Percentiles rank a stretch among this genome's conserved stretches.
Evolutionary conservation across 2,113 vertebrate genomes (phyloP).

Genomic region (Rhegmatorhina hoffmannsi): DNA sequence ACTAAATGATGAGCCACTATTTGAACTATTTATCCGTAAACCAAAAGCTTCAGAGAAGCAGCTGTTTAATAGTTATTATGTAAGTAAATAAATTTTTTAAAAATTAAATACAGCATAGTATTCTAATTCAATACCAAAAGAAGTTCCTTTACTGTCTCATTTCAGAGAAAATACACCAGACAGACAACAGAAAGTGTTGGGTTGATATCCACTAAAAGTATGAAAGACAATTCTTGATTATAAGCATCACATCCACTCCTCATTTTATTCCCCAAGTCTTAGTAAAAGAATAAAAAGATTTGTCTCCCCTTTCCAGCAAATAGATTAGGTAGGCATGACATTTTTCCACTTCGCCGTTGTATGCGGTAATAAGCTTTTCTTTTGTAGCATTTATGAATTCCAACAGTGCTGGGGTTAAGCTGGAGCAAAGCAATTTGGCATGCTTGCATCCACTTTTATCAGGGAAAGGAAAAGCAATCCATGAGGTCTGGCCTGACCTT

Average conservation of each 20-base stretch:
- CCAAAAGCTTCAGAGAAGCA: background rate
- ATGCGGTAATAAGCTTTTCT: conserved; percentile 61
- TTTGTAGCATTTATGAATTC: conserved; percentile 71
- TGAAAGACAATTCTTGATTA: conserved; percentile 38
- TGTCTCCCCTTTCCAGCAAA: conserved; percentile 38
- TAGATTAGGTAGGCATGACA: conserved; percentile 65
- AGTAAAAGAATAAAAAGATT: conserved; percentile 53
- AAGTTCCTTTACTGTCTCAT: background rate
- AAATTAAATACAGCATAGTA: background rate
- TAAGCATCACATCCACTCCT: conserved; percentile 10
- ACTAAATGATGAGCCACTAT: background rate
- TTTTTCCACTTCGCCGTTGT: conserved; percentile 49
- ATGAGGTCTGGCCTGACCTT: conserved; percentile 51
- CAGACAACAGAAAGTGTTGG: background rate
- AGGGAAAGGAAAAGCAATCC: conserved; percentile 60
- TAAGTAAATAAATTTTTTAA: background rate
- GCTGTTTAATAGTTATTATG: background rate
- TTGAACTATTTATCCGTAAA: background rate
- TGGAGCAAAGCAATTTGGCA: conserved; percentile 75
- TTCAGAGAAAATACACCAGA: background rate
- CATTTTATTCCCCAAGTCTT: conserved; percentile 39
- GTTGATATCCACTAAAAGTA: background rate
- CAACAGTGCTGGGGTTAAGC: conserved; percentile 70
- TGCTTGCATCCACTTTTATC: conserved; percentile 69
- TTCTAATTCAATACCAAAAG: background rate